Conservation (phyloP, 2,113 vertebrate genomes). For the Salvelinus fontinalis region DNA sequence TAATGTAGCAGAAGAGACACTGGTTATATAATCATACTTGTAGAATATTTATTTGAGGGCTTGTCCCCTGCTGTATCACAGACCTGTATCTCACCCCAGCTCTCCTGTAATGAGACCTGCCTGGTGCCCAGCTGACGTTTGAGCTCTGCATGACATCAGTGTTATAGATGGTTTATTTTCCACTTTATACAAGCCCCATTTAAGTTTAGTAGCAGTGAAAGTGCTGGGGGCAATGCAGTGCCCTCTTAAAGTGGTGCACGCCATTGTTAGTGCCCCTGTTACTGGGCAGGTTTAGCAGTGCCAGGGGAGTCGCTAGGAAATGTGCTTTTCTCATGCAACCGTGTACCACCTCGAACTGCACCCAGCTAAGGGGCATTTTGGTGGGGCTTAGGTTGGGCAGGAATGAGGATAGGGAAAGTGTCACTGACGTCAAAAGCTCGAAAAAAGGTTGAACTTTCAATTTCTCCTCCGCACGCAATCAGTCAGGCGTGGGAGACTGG, state of each 20-base stretch:
- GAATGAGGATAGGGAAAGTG: constrained; percentile 52
- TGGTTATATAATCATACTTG: not conserved
- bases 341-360: constrained; percentile 42
- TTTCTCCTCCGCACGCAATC: constrained; percentile 51
- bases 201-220: constrained; percentile 75
- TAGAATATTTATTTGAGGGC: no score
- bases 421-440: constrained; percentile 61
- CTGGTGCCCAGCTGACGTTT: constrained; percentile 47
- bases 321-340: constrained; percentile 79
- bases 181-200: constrained; percentile 69
- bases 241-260: constrained; percentile 72
- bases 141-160: constrained; percentile 71
- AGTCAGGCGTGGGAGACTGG: constrained; percentile 5
- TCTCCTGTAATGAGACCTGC: constrained; percentile 36
- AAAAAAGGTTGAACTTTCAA: constrained; percentile 40
- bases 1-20: not conserved
- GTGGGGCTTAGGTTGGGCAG: constrained; percentile 37
- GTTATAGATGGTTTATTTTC: constrained; percentile 58
- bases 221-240: constrained; percentile 69
- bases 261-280: constrained; percentile 67
- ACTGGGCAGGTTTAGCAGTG: constrained; percentile 67
- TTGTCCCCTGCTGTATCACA: no score
- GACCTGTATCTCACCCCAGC: not conserved
- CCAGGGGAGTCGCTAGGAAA: constrained; percentile 70
- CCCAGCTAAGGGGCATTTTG: constrained; percentile 40